Conservation (phyloP, 2,113 vertebrate species). For the Anser cygnoides region DNA sequence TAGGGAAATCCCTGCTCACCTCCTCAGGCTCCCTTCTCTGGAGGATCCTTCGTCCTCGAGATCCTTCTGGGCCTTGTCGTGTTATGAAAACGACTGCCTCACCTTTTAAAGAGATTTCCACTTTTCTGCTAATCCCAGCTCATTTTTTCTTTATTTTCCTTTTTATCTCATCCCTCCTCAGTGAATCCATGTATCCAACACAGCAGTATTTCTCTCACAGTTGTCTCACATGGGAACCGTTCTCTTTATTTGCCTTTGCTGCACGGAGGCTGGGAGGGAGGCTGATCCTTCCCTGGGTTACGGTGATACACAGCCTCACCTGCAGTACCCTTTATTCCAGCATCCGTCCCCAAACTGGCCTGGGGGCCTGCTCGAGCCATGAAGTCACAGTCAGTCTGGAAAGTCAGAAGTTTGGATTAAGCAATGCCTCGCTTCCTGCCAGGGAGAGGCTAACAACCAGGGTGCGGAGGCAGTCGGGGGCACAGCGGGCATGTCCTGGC, state of each 20-base stretch:
- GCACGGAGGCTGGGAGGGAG: neutral
- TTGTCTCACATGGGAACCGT: accelerated
- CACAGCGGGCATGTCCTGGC: accelerated
- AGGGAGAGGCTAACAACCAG: accelerated
- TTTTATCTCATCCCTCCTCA: neutral
- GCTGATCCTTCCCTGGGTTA: neutral
- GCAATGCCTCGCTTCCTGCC: neutral
- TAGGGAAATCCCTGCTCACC: neutral
- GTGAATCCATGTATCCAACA: neutral
- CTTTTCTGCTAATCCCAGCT: neutral
- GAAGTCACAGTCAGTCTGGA: accelerated
- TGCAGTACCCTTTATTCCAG: neutral
- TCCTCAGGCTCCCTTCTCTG: neutral
- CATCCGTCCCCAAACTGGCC: accelerated
- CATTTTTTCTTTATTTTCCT: neutral
- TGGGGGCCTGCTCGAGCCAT: neutral
- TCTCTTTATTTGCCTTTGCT: neutral
- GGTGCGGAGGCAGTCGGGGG: accelerated
- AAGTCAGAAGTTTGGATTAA: neutral
- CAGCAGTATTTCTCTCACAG: neutral
- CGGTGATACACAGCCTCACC: neutral
- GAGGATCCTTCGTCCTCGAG: neutral
- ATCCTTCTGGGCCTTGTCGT: neutral
- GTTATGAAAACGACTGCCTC: neutral
- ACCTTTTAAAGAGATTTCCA: neutral